Base-by-base conservation (phyloP, 1,140 invertebrate genomes). In the Lepidotrigona ventralis region DNA sequence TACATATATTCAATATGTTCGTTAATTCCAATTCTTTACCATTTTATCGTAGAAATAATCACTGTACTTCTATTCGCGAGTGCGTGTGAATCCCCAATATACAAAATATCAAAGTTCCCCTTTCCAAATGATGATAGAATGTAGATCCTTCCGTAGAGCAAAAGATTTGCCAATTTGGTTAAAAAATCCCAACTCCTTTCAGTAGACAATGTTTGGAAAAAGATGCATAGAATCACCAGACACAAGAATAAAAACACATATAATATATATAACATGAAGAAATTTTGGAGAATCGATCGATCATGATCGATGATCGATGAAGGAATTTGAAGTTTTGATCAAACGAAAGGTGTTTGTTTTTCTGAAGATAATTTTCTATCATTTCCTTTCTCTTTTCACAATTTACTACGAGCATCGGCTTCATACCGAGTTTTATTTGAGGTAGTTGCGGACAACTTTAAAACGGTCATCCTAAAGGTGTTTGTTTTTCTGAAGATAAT, bases 401-500 rank as follows among this genome's bases (percentile, higher is more conserved):
- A 64, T 71, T 82, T 26, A 53, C 58, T 74, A 81, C 64, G 63
- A 88, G 68, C 63, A 71, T 78, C 70, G 86, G 74, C 23, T 66
- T 87, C 79, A 84, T 81, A 86, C 75, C 68, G 77, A 84, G n/a
- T n/a, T 85, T n/a, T 70, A 85, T 29, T 46, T 85, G 86, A 88
- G 87, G 86, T 88, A 88, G 83, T 71, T 74, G 23, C 63, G 71
- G 80, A 88, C 71, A 72, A 88, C n/a, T 51, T 58, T 63, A 68
- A 79, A 85, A 81, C 29, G 21, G 78, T 79, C 78, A 73, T 78
- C 86, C 64, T n/a, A 58, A n/a, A n/a, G n/a, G n/a, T n/a, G n/a
- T n/a, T n/a, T n/a, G 39, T 54, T 84, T 46, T 71, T 68, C 68
- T 51, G 70, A 87, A 81, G 82, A 75, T 23, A 71, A 72, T 51